A percentile compares a stretch with the other conserved stretches of the same genome.
phyloP scores from a whole-genome alignment of 1,140 invertebrate genomes.

The Pogonus chalceus region DNA sequence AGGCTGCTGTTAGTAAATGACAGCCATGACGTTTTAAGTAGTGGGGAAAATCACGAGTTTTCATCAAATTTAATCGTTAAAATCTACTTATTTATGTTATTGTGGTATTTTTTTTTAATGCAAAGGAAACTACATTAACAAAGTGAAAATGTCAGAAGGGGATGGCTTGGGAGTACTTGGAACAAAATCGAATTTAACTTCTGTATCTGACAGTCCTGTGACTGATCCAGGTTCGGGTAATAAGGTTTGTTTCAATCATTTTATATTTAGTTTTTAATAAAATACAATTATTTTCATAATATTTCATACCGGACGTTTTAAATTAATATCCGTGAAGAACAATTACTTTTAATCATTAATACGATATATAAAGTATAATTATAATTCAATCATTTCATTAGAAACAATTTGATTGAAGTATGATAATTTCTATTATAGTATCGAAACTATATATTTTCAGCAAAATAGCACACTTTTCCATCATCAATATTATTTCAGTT shows the following conservation, averaged over 20 bases:
- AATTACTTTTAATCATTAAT: constrained; percentile 2
- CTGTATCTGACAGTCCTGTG: constrained; percentile 37
- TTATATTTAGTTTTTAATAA: constrained; percentile 1
- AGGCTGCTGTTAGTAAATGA: too few relatives aligned
- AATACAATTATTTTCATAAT: background rate
- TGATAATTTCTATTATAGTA: too few relatives aligned
- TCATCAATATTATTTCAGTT: constrained; percentile 15
- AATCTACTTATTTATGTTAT: too few relatives aligned
- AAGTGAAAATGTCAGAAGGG: background rate
- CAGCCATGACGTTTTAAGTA: too few relatives aligned
- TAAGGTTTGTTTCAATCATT: constrained; percentile 28
- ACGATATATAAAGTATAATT: background rate
- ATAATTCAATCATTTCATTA: too few relatives aligned
- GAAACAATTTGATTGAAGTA: too few relatives aligned
- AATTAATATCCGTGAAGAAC: background rate
- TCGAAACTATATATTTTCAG: background rate
- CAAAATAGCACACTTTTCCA: constrained; percentile 1
- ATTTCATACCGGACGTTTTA: background rate
- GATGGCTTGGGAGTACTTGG: background rate
- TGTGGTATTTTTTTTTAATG: too few relatives aligned
- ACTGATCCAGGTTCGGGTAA: constrained; percentile 38
- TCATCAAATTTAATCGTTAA: too few relatives aligned
- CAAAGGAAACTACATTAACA: background rate
- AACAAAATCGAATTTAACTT: constrained; percentile 28
- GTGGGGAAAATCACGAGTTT: too few relatives aligned